Evolutionary conservation across 2,797 vertebrate species (phyloP), one percentile per base, ranked within the genome.

Genomic region (Helarctos malayanus): DNA sequence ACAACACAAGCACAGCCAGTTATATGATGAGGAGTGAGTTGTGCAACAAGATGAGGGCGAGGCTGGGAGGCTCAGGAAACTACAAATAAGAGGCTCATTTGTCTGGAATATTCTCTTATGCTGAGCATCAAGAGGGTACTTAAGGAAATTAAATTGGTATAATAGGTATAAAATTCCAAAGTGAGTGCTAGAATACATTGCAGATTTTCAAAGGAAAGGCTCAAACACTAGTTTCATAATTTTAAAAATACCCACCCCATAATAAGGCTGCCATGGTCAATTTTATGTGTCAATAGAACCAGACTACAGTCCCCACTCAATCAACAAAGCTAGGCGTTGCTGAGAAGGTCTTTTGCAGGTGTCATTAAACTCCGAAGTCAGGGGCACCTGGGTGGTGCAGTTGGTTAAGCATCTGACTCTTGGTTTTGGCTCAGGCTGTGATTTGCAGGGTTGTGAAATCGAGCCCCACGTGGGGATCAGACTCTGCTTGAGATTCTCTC

Each of bases 131-230:
- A 41, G 9, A 47, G 52, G 14, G 11, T 18, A 27, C 8, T 59
- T 4, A 47, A 47, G 65, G 59, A 85, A 92, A 92, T 80, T 63
- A 61, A 85, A 49, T 4, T 52, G 38, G 7, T 68, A 35, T 19
- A 23, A 75, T 19, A 56, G 49, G 56, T 32, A 59, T 9, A 82
- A 94, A 88, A 91, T 79, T 84, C 13, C 38, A 59, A 81, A 79
- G 35, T 68, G 18, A 83, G 41, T 13, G 57, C 52, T 80, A 84
- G 56, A 69, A 68, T 94, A 61, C 63, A 41, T 76, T 32, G 32
- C 25, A 41, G 19, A n/a, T 89, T 87, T 94, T 91, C 79, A 82
- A 90, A 89, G 32, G 56, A 86, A 89, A 83, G 29, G 59, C 5
- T 29, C 57, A 91, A 86, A 23, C 75, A 56, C 14, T 47, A 54